Evolutionary conservation across 2,113 vertebrate species (phyloP), one percentile per base, ranked within the genome.

Genomic region (Paramisgurnus dabryanus): DNA sequence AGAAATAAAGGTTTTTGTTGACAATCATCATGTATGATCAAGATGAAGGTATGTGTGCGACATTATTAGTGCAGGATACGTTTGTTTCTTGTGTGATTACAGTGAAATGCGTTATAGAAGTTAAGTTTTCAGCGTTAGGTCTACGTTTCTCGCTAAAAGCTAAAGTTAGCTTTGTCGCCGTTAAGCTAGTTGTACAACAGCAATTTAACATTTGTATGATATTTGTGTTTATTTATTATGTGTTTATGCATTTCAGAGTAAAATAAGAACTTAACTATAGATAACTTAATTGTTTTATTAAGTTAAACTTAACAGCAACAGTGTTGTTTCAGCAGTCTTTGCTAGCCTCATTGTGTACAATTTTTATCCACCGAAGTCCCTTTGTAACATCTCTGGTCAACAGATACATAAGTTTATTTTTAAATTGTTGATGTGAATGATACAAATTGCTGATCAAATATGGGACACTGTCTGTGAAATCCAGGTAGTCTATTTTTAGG

Each of bases 21-120:
- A 40, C 12, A 39, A 73, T 43, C 65, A 78, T 18, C 40, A 94
- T 94, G 93, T 94, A 93, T 84, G 93, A 94, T n/a, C 93, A 92
- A 86, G 93, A 94, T 50, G 93, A 94, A 90, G 93, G 93, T 94
- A 49, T 86, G 89, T 77, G 57, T 55, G 34, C 18, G 2, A 1
- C 2, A 12, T 2, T 18, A 18, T 11, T 17, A 13, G 39, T 0
- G 15, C 18, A n/a, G 3, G 4, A 0, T 18, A 3, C 15, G 27
- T 63, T 34, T 61, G 3, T 49, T 53, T 17, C 12, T 27, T 2
- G 8, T 13, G n/a, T n/a, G n/a, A 6, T 67, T 53, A 7, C 15
- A 12, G 13, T 57, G 34, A 41, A 12, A 72, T 5, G 15, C n/a
- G 18, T 40, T 18, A 4, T 74, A 9, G 0, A 11, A 58, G 0